Base-by-base conservation (phyloP, 2,113 vertebrate genomes). In the Ictalurus punctatus region DNA sequence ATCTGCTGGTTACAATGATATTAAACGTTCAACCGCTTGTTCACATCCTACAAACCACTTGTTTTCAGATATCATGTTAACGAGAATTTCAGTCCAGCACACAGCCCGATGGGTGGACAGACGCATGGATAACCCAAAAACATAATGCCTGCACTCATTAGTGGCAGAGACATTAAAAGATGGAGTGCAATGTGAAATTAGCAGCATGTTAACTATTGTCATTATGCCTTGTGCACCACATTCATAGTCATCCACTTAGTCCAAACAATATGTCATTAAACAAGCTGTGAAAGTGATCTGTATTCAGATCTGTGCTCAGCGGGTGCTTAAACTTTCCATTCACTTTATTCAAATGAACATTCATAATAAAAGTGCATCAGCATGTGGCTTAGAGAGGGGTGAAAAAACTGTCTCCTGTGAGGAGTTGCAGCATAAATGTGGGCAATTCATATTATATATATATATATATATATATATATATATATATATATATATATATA, bases 261-360 rank as follows among this genome's bases (percentile, higher is more conserved):
- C 34, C 6, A 21, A 40, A 76, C 37, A 76, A 44, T 23, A 44
- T 76, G 34, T 44, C 73, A 40, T 76, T 76, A 40, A 78, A 78
- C 40, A 78, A 78, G 74, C 40, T 14, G 6, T 10, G 23, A 52
- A 48, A 23, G 40, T 76, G 23, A 21, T 76, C 19, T 25, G 37
- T 44, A 76, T 78, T 78, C 37, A 3, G 37, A 74, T 44, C 23
- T 78, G 10, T 78, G 44, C 40, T 44, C 73, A 23, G 34, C 6
- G 8, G 73, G 21, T 44, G 76, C 76, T n/a, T 79, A 79, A 79
- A 79, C 76, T 12, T 79, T 5, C 76, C 12, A 79, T 79, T 79
- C 44, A 44, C 44, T 14, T 79, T 52, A 27, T 79, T 79, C 23
- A 79, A 79, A 79, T 79, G 44, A 79, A 79, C 76, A 23, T 79